These are phyloP conservation scores for Myotis brandtii DNA, from an alignment of 2,113 vertebrate genomes.

Conservation along the genomic window DNA sequence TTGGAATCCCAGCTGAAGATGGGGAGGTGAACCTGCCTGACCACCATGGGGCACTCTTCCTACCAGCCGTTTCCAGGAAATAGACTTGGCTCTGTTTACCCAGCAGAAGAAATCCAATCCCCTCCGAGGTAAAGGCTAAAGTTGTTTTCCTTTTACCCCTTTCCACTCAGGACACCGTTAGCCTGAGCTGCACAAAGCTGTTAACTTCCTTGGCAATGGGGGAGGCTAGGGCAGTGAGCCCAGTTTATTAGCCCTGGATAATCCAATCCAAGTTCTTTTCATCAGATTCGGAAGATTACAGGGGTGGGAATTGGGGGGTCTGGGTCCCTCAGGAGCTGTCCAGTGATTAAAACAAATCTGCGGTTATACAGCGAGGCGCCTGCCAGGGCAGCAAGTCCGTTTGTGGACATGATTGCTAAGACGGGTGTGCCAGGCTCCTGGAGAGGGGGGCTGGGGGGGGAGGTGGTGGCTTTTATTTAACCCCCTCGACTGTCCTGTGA, in stretches of 20 bases:
- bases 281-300: slow-evolving; percentile 83
- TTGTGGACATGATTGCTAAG: slow-evolving; percentile 80
- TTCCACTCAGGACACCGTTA: slow-evolving; percentile 78
- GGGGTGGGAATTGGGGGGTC: slow-evolving; percentile 81
- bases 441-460: accelerated
- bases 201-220: slow-evolving; percentile 80
- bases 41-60: background rate
- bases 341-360: slow-evolving; percentile 85
- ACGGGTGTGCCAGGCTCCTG: slow-evolving; percentile 68
- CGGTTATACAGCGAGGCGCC: slow-evolving; percentile 78
- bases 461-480: slow-evolving; percentile 69
- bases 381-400: slow-evolving; percentile 82
- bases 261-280: slow-evolving; percentile 86
- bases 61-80: slow-evolving; percentile 76
- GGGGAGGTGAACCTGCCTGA: background rate
- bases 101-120: slow-evolving; percentile 75
- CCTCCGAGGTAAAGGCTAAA: slow-evolving; percentile 79
- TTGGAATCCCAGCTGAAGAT: background rate
- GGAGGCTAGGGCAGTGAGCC: slow-evolving; percentile 65
- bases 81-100: slow-evolving; percentile 65
- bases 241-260: slow-evolving; percentile 81
- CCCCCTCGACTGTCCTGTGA: background rate
- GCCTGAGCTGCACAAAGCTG: slow-evolving; percentile 78
- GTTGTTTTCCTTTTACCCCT: slow-evolving; percentile 78
- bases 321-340: slow-evolving; percentile 83